Base-by-base conservation (phyloP, 2,113 vertebrate species). In the Gasterosteus aculeatus region DNA sequence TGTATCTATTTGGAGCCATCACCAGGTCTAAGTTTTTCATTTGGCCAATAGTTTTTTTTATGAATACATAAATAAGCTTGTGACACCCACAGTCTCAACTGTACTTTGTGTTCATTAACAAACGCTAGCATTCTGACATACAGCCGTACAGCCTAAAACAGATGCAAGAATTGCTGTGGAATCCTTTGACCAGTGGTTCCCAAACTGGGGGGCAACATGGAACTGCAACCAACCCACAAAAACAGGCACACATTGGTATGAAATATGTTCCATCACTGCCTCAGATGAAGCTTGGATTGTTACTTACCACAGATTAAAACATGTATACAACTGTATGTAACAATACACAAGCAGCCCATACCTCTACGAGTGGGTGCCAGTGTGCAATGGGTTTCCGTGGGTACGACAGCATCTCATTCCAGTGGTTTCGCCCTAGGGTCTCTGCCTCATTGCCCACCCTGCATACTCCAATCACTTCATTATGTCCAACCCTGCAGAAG, bases 401-500 rank as follows among this genome's bases (percentile, higher is more conserved):
- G 31, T 98, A 98, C 0, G 95, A 94, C 29, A 99, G 85, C 98
- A 99, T 99, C 91, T 99, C 98, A 0, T 92, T 98, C 98, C 98
- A 99, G 93, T 99, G 98, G 87, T 98, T 97, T 1, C 97, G 95
- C 22, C 98, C 22, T 69, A 99, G 94, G n/a, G 94, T 95, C 84
- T 97, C 96, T 26, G 97, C 97, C 46, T 96, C 92, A 70, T 95
- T 97, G 88, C 98, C 97, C 85, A 99, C 97, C 92, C 96, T 95
- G 92, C 97, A 98, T 80, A 99, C 95, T 53, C 98, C 98, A 56
- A 99, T 99, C 85, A 98, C 95, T 92, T 99, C 98, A 88, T 99
- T 99, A 92, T 99, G 97, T 92, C 98, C 98, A 84, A 99, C 35
- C 88, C 97, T 99, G 96, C 94, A 92, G 44, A 68, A 72, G 19